A percentile compares a stretch with the other conserved stretches of the same genome.
Conservation (phyloP, 2,113 vertebrate species). For the Callaeas wilsoni region DNA sequence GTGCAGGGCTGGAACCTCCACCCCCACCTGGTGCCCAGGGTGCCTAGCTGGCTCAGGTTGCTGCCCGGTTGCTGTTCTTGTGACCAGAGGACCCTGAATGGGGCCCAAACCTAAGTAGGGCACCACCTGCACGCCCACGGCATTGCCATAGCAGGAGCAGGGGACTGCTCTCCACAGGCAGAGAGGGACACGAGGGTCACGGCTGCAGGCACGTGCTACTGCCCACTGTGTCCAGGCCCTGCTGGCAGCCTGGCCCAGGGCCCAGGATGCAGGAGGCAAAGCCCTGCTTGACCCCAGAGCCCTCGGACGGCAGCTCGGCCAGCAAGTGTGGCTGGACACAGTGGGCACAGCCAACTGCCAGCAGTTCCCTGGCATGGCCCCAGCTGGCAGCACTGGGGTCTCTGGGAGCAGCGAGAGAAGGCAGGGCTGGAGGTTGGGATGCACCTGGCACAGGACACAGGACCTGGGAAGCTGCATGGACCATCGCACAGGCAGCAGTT, state of each 20-base stretch:
- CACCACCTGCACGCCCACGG: accelerated
- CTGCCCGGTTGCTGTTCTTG: accelerated
- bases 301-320: accelerated
- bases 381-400: background rate
- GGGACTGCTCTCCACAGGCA: background rate
- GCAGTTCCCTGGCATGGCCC: background rate
- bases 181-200: background rate
- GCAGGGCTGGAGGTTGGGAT: background rate
- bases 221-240: background rate
- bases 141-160: background rate
- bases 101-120: background rate
- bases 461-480: accelerated
- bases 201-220: background rate
- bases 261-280: background rate
- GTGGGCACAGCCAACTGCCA: background rate
- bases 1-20: accelerated
- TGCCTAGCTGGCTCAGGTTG: accelerated
- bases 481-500: accelerated
- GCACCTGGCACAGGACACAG: background rate
- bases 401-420: background rate
- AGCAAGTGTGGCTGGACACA: accelerated
- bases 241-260: background rate
- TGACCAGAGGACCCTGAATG: background rate
- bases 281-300: background rate
- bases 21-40: too few relatives aligned